phyloP scores from a whole-genome alignment of 2,797 vertebrate genomes.

The Epinephelus coioides region DNA sequence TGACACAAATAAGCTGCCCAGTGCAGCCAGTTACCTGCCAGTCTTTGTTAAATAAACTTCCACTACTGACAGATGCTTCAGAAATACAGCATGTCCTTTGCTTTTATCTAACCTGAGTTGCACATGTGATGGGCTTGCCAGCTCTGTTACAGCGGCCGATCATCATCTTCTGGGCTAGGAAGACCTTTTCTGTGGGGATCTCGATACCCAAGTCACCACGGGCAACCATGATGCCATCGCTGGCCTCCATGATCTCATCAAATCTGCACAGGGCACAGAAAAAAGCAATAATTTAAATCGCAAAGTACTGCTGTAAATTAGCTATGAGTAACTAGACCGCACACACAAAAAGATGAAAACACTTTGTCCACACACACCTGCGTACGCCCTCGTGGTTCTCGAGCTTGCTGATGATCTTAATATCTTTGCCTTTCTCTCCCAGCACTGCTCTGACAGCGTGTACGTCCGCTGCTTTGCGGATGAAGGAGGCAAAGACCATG shows the following conservation, averaged over 20 bases:
- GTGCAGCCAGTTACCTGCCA: background rate
- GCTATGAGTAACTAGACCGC: too few species aligned
- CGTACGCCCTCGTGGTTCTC: conserved; percentile 98
- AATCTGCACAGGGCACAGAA: conserved; percentile 84
- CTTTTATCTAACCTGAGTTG: conserved; percentile 91
- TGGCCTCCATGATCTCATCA: conserved; percentile 98
- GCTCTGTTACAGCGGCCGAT: conserved; percentile 97
- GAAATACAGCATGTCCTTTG: background rate
- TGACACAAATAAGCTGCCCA: background rate
- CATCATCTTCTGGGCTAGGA: conserved; percentile 99
- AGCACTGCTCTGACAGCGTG: conserved; percentile 93
- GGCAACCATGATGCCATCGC: conserved; percentile 98
- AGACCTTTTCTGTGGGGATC: conserved; percentile 98
- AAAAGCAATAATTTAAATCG: background rate
- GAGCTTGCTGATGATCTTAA: conserved; percentile 99
- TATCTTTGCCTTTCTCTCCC: conserved; percentile 96
- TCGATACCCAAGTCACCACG: conserved; percentile 97
- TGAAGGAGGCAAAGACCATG: conserved; percentile 99
- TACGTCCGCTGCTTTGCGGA: conserved; percentile 96
- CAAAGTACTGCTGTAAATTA: too few species aligned
- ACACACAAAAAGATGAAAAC: background rate
- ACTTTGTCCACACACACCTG: conserved; percentile 82
- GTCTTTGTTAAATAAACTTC: background rate
- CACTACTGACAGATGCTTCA: background rate
- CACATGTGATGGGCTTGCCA: conserved; percentile 97